phyloP scores from a whole-genome alignment of 2,797 vertebrate genomes.

The Pipistrellus pipistrellus region DNA sequence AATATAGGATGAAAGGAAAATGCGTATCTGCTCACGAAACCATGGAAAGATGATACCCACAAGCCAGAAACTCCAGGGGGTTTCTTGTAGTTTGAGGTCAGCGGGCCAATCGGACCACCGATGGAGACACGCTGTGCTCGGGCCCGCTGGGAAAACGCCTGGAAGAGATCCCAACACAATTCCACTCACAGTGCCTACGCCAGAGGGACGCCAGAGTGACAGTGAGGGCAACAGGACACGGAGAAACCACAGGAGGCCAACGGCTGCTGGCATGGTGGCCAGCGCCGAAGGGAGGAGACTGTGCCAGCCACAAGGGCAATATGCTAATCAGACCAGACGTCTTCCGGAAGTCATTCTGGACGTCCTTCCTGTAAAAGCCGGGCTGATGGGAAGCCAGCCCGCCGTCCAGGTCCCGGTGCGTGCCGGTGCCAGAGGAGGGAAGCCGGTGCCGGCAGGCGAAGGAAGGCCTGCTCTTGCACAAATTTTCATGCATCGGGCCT shows the following conservation, averaged over 20 bases:
- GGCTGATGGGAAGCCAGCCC: too few species aligned
- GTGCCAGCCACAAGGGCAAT: neutral
- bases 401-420: too few species aligned
- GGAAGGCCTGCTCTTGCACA: too few species aligned
- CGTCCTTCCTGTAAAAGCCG: too few species aligned
- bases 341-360: too few species aligned
- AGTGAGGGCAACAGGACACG: neutral
- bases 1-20: neutral
- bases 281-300: neutral
- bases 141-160: slow-evolving; percentile 12
- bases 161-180: neutral
- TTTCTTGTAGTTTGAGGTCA: neutral
- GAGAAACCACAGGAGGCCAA: neutral
- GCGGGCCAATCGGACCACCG: neutral
- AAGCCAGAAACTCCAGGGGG: neutral
- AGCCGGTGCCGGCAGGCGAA: too few species aligned
- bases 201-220: neutral
- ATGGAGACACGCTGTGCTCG: neutral
- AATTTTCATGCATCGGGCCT: too few species aligned
- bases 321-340: too few species aligned
- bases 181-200: neutral
- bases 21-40: neutral
- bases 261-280: neutral
- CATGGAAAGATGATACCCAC: neutral
- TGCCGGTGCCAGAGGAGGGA: too few species aligned